Conservation (phyloP, 2,888 invertebrate genomes). For the Bimastos eiseni region DNA sequence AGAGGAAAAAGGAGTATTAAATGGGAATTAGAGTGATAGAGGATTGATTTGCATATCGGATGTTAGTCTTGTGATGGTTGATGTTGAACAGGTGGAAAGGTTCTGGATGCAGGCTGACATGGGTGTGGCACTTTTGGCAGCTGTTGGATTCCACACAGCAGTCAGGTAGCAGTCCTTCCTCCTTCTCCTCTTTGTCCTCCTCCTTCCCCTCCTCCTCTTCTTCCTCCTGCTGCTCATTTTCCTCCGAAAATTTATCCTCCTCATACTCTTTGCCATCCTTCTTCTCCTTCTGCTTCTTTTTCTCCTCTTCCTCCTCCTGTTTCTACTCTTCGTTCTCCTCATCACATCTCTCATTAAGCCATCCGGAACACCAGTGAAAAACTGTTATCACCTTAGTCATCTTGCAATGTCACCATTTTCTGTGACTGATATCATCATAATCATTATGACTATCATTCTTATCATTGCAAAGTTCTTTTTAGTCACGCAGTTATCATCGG, state of each 20-base stretch:
- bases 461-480: neutral
- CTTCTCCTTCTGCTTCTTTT: neutral
- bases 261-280: neutral
- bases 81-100: conserved; percentile 52
- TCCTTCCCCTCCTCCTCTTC: neutral
- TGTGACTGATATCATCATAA: too few species aligned
- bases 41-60: neutral
- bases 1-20: too few species aligned
- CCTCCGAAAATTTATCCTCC: neutral
- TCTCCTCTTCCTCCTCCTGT: neutral
- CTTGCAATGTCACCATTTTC: neutral
- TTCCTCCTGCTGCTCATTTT: neutral
- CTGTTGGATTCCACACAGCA: conserved; percentile 48
- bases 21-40: neutral
- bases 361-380: too few species aligned
- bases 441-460: neutral
- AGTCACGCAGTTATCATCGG: neutral
- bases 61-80: neutral
- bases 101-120: conserved; percentile 59
- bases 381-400: neutral
- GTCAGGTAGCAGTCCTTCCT: conserved; percentile 43
- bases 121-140: conserved; percentile 43
- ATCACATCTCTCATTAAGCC: too few species aligned
- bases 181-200: neutral
- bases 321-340: neutral